Percentiles rank a stretch among this genome's conserved stretches.
These are phyloP conservation scores for Sapayoa aenigma DNA, from an alignment of 2,113 vertebrate genomes.

Conservation along the genomic window DNA sequence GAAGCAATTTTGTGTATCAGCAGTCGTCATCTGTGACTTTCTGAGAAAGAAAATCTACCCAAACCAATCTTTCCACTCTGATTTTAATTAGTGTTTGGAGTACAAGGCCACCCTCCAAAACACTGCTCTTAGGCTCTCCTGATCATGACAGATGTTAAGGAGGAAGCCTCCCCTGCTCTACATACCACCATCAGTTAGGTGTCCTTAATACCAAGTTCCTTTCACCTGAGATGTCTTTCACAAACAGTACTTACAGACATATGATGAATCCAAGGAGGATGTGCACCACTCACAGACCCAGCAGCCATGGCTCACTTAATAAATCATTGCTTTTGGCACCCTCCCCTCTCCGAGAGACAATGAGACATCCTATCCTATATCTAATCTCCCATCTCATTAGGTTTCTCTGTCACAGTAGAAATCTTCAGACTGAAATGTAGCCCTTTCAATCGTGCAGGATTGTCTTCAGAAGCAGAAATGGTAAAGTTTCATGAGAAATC, in stretches of 20 bases:
- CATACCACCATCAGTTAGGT: conserved; percentile 18
- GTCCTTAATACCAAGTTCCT: conserved; percentile 34
- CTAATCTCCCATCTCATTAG: not conserved
- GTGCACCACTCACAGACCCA: not conserved
- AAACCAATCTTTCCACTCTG: not conserved
- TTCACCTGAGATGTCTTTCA: conserved; percentile 1
- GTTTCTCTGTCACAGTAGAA: not conserved
- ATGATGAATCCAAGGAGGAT: conserved; percentile 3
- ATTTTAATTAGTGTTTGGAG: not conserved
- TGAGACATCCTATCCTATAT: not conserved
- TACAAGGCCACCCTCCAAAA: not conserved
- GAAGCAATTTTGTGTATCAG: not conserved
- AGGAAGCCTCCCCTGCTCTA: conserved; percentile 5
- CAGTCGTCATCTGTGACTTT: not conserved
- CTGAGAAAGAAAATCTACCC: not conserved
- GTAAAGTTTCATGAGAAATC: not conserved
- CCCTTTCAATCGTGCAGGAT: not conserved
- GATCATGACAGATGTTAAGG: not conserved
- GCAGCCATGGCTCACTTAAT: conserved; percentile 33
- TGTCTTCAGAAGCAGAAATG: not conserved
- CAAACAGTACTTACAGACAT: conserved; percentile 20
- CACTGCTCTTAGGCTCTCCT: not conserved
- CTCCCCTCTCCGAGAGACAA: not conserved
- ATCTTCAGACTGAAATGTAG: not conserved
- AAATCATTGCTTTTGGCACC: conserved; percentile 38